Percentiles rank a stretch among this genome's conserved stretches.
These are phyloP conservation scores for Macrocentrus cingulum DNA, from an alignment of 1,140 invertebrate species.

Conservation along the genomic window DNA sequence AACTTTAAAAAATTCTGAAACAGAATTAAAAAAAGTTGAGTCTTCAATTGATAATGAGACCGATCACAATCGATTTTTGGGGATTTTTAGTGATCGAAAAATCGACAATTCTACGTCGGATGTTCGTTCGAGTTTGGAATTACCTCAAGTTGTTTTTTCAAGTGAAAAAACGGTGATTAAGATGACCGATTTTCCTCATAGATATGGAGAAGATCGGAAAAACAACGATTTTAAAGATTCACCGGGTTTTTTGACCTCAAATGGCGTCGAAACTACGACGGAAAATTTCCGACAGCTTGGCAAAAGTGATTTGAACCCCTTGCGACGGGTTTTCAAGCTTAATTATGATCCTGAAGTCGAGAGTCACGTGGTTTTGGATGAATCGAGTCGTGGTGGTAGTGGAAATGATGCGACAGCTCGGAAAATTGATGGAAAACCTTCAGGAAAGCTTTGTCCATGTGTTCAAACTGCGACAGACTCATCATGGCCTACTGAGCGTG, in stretches of 20 bases:
- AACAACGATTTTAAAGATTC: no score
- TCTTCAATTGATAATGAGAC: neutral
- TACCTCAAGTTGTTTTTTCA: no score
- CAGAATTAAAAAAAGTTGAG: neutral
- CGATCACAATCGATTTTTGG: neutral
- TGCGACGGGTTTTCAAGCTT: neutral
- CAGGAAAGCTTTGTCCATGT: slow-evolving; percentile 8
- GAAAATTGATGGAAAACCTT: slow-evolving; percentile 1
- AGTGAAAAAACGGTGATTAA: no score
- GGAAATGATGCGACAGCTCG: neutral
- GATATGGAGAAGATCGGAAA: no score
- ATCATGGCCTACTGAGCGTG: slow-evolving; percentile 28
- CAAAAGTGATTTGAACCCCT: neutral
- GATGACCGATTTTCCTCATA: no score
- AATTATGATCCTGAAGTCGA: slow-evolving; percentile 3
- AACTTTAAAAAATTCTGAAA: neutral
- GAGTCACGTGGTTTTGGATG: neutral
- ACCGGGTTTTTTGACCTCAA: slow-evolving; percentile 2
- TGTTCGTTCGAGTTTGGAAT: no score
- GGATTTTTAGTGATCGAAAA: neutral
- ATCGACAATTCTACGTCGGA: neutral
- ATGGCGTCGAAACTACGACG: neutral
- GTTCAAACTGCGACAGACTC: neutral
- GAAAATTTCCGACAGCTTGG: neutral
- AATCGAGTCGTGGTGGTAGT: neutral